A percentile compares a stretch with the other conserved stretches of the same genome.
These are phyloP conservation scores for Microplitis deprimator DNA, from an alignment of 2,888 invertebrate genomes.

Conservation along the genomic window DNA sequence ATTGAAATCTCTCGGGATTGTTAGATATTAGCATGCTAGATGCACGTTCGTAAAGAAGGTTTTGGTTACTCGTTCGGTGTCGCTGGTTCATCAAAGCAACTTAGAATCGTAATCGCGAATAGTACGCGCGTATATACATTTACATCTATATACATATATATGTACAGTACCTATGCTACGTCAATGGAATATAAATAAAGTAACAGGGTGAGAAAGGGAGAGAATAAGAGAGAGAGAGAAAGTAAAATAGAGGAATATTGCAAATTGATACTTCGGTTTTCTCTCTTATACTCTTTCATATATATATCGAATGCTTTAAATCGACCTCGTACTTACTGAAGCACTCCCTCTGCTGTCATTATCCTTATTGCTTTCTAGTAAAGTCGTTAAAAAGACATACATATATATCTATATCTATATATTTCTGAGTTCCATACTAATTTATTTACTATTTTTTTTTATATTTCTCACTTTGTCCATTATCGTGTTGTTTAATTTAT, in stretches of 20 bases:
- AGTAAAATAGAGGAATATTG: conserved; percentile 10
- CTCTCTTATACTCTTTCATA: conserved; percentile 15
- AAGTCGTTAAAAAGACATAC: conserved; percentile 35
- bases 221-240: conserved; percentile 5
- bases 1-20: conserved; percentile 17
- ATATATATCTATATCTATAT: conserved; percentile 14
- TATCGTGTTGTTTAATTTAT: background rate
- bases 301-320: conserved; percentile 7
- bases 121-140: background rate
- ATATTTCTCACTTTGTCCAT: background rate
- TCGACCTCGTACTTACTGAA: conserved; percentile 32
- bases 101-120: conserved; percentile 6
- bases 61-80: conserved; percentile 6
- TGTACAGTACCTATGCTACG: background rate
- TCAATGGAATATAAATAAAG: background rate
- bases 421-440: background rate
- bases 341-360: conserved; percentile 40
- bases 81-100: conserved; percentile 16
- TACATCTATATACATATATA: background rate
- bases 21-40: conserved; percentile 35
- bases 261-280: conserved; percentile 18
- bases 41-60: conserved; percentile 27
- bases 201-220: background rate
- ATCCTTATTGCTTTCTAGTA: conserved; percentile 47
- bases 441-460: conserved; percentile 10